phyloP scores from a whole-genome alignment of 2,797 vertebrate genomes.

The Amazona ochrocephala region DNA sequence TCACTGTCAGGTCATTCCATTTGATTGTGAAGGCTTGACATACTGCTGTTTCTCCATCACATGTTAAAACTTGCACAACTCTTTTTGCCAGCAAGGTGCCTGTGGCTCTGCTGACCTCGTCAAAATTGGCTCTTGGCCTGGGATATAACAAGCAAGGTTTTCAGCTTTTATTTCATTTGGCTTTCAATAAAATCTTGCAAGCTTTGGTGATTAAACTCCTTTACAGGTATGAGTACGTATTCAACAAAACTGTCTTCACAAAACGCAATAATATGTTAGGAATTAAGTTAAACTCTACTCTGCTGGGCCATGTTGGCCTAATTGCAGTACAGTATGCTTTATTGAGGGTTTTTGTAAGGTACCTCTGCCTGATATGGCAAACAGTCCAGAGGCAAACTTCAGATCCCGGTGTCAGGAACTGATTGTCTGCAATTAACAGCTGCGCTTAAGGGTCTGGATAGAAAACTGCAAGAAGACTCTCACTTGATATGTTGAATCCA shows the following conservation, averaged over 20 bases:
- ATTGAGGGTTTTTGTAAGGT: constrained; percentile 31
- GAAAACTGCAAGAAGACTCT: background rate
- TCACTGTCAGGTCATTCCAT: background rate
- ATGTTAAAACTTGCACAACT: background rate
- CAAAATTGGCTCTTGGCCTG: background rate
- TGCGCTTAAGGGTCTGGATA: background rate
- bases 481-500: background rate
- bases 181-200: background rate
- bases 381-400: constrained; percentile 25
- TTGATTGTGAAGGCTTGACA: background rate
- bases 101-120: background rate
- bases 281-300: constrained; percentile 23
- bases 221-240: background rate
- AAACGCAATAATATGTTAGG: background rate
- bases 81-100: background rate
- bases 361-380: constrained; percentile 12
- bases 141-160: background rate
- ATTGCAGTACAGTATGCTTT: constrained; percentile 25
- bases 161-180: background rate
- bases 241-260: background rate
- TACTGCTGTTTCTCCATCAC: background rate
- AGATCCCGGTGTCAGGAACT: background rate
- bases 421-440: constrained; percentile 29
- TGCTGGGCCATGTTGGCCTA: background rate
- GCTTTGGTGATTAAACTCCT: background rate